phyloP scores from a whole-genome alignment of 2,113 vertebrate genomes.

The rat (Rattus norvegicus) region GRCr8 NC_086024.1:33040001-33040500 shows the following conservation, averaged over 20 bases:
- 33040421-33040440: not conserved
- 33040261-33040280: constrained; percentile 1
- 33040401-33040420: not conserved
- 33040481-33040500: constrained; percentile 41
- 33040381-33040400: constrained; percentile 11
- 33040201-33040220: no score
- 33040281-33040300: not conserved
- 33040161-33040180: constrained; percentile 32
- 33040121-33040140: not conserved
- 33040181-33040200: not conserved
- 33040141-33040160: not conserved
- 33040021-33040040: not conserved
- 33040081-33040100: not conserved
- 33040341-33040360: constrained; percentile 10
- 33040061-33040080: not conserved
- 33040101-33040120: not conserved
- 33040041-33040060: not conserved
- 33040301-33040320: not conserved
- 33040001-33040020: not conserved
- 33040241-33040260: not conserved
- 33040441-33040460: not conserved
- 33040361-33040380: constrained; percentile 8
- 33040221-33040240: not conserved
- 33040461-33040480: constrained; percentile 48
- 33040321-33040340: not conserved